phyloP scores from a whole-genome alignment of 2,888 invertebrate species.

The Mystacides longicornis region DNA sequence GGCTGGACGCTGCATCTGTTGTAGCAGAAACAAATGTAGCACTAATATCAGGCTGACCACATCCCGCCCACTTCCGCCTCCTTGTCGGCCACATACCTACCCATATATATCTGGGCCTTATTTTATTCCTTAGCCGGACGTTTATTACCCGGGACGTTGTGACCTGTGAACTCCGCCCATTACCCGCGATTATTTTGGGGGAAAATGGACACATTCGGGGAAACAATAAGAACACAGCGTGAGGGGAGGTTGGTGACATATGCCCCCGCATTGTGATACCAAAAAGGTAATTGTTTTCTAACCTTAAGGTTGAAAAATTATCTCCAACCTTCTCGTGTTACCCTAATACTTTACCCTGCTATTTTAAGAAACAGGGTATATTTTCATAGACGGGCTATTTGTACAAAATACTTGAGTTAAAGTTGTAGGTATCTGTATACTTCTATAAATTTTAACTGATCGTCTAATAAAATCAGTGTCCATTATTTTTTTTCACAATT shows the following conservation, averaged over 20 bases:
- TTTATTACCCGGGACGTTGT: conserved; percentile 21
- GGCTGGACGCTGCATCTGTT: conserved; percentile 4
- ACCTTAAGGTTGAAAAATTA: conserved; percentile 1
- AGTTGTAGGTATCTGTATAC: no score
- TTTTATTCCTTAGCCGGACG: conserved; percentile 22
- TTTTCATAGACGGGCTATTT: no score
- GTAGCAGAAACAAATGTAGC: conserved; percentile 8
- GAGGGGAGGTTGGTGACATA: conserved; percentile 8
- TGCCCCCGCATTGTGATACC: conserved; percentile 7
- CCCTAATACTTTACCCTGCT: no score
- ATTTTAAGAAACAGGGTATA: no score
- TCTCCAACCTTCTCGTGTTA: background rate
- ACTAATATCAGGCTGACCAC: conserved; percentile 6
- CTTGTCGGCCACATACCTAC: conserved; percentile 5
- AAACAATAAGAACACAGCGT: conserved; percentile 17
- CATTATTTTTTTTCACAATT: no score
- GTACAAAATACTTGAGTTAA: no score
- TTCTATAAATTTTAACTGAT: no score
- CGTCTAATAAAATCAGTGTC: no score
- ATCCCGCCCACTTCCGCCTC: conserved; percentile 7
- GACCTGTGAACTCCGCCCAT: conserved; percentile 25
- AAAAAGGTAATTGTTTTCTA: conserved; percentile 14
- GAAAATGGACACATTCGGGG: conserved; percentile 18
- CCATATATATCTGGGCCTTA: conserved; percentile 6
- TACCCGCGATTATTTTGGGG: conserved; percentile 20